These are phyloP conservation scores for Nomada goodeniana DNA, from an alignment of 2,888 invertebrate species.

Conservation along the genomic window DNA sequence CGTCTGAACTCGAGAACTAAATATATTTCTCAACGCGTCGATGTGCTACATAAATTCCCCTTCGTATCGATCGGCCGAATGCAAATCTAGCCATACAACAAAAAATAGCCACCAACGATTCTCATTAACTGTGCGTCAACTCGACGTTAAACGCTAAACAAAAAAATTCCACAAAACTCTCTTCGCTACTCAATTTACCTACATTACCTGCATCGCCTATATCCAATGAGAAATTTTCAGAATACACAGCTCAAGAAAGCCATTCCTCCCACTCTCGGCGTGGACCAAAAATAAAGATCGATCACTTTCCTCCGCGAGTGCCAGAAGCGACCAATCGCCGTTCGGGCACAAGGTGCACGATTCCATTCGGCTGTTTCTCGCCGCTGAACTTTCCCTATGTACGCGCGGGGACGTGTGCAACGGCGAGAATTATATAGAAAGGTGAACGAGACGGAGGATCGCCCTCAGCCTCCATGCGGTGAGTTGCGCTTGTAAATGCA, in stretches of 20 bases:
- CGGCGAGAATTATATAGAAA: conserved; percentile 51
- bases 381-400: conserved; percentile 44
- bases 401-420: conserved; percentile 44
- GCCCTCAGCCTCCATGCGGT: conserved; percentile 59
- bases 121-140: no score
- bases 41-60: no score
- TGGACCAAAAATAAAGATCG: neutral
- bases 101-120: no score
- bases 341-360: conserved; percentile 14
- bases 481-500: conserved; percentile 73
- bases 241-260: neutral
- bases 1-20: no score
- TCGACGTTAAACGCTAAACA: no score
- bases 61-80: no score
- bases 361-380: conserved; percentile 58
- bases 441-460: neutral
- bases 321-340: neutral
- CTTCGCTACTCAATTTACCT: no score
- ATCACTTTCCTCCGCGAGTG: conserved; percentile 1
- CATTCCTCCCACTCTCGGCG: neutral
- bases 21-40: no score
- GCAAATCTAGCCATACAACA: no score
- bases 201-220: neutral
- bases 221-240: neutral
- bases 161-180: no score